phyloP scores from a whole-genome alignment of 2,113 vertebrate genomes.

The Azemiops feae region DNA sequence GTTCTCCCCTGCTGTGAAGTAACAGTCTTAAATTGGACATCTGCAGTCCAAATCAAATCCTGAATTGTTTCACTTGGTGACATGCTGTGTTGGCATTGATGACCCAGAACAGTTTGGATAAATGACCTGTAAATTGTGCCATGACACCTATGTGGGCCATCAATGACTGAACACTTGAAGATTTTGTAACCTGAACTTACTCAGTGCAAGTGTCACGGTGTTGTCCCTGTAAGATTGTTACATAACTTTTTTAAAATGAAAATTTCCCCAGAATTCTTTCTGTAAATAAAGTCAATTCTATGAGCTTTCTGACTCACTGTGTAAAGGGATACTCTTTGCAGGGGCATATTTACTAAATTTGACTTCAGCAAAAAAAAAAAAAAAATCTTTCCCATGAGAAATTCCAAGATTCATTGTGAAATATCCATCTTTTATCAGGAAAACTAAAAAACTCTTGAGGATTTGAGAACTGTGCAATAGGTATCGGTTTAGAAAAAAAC shows the following conservation, averaged over 20 bases:
- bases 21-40: constrained; percentile 27
- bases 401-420: not conserved
- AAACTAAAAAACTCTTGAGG: not conserved
- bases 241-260: constrained; percentile 64
- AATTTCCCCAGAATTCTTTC: constrained; percentile 61
- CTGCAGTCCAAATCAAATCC: constrained; percentile 52
- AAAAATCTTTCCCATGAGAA: not conserved
- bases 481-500: not conserved
- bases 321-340: not conserved
- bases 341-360: not conserved
- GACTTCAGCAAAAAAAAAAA: not conserved
- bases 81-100: constrained; percentile 45
- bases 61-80: constrained; percentile 35
- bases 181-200: not conserved
- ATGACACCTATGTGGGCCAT: constrained; percentile 37
- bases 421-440: not conserved
- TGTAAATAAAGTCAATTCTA: constrained; percentile 73
- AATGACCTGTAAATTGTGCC: constrained; percentile 29
- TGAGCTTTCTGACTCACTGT: constrained; percentile 51
- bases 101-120: constrained; percentile 46
- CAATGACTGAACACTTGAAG: constrained; percentile 1
- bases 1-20: constrained; percentile 28
- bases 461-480: not conserved
- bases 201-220: constrained; percentile 50
- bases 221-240: constrained; percentile 61